Base-by-base conservation (phyloP, 2,113 vertebrate species). In the Tympanuchus pallidicinctus region DNA sequence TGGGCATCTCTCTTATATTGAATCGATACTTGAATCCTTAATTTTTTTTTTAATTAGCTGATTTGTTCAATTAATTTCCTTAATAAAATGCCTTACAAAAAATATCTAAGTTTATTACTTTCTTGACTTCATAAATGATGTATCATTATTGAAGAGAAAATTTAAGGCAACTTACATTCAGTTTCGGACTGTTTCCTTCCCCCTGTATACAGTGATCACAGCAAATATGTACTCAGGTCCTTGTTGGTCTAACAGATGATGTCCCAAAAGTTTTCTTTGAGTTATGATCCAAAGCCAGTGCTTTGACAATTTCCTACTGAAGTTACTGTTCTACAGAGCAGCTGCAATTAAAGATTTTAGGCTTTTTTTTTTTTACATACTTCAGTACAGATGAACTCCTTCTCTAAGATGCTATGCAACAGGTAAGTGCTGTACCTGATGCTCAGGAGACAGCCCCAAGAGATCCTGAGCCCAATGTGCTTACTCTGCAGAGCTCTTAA, bases 101-200 rank as follows among this genome's bases (percentile, higher is more conserved):
- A 92, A 88, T 90, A 77, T 90, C 38, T 70, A 82, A 59, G 57
- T 94, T 90, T 76, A 50, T n/a, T 69, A 28, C 2, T 87, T 85
- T 71, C 88, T 76, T 71, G 1, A 15, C 56, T 64, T 88, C 74
- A 43, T 61, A 85, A 90, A 83, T 83, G 70, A 70, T 57, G 11
- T 48, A 27, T 38, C 21, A 30, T 89, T 78, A 43, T 47, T 80
- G 22, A 42, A 81, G 20, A 66, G 10, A 91, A 91, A 94, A 92
- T 74, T 83, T 95, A 75, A 91, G 12, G n/a, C 36, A 85, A 89
- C 59, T 38, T 67, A 80, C 70, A 74, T 66, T 86, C 69, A 82
- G 8, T 56, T 84, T 91, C 63, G 69, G n/a, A 48, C 24, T 69
- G 13, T 1, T 34, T 79, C 43, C 72, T 36, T 3, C 1, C 2